Conservation (phyloP, 1,140 invertebrate genomes). For the Myzus persicae region DNA sequence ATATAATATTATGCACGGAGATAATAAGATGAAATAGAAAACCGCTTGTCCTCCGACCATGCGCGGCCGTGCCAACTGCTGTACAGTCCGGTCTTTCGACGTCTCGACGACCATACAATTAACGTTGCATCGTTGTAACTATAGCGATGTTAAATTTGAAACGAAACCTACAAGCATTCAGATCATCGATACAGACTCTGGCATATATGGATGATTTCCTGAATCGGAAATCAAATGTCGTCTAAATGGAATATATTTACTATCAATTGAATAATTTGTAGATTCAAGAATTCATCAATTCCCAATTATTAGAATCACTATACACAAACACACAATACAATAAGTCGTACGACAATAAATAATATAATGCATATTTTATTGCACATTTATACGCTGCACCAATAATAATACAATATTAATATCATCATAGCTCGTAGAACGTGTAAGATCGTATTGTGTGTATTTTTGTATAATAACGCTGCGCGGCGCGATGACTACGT, state of each 20-base stretch:
- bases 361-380: too few species aligned
- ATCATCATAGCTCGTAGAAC: too few species aligned
- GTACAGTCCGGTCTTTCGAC: neutral
- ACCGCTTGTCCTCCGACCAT: neutral
- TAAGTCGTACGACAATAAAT: too few species aligned
- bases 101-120: neutral
- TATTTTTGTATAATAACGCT: neutral
- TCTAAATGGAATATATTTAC: too few species aligned
- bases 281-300: neutral
- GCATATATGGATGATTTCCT: neutral
- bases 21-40: slow-evolving; percentile 13
- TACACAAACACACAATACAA: too few species aligned
- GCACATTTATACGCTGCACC: too few species aligned
- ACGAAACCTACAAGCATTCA: neutral
- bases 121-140: neutral
- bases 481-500: neutral
- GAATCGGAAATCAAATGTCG: neutral
- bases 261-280: neutral
- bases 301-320: neutral
- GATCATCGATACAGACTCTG: neutral
- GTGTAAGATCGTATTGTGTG: neutral
- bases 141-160: neutral
- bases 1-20: neutral
- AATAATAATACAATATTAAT: neutral
- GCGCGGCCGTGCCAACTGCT: neutral